Conservation (phyloP, 2,113 vertebrate genomes). For the Bagarius yarrelli region DNA sequence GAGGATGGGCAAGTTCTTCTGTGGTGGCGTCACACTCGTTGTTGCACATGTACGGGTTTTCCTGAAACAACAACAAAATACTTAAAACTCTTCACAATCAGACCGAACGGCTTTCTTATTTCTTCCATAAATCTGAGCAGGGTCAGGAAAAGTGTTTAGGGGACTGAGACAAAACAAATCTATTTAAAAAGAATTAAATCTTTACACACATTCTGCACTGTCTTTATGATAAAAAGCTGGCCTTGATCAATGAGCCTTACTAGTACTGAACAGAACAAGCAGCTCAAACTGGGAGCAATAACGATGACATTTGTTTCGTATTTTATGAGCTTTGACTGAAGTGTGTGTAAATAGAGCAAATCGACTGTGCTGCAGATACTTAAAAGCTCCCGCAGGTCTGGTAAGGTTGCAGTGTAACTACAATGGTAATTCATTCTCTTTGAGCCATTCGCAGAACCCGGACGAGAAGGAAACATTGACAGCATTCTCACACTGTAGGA, state of each 20-base stretch:
- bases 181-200: neutral
- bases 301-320: neutral
- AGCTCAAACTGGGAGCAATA: slow-evolving; percentile 22
- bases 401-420: slow-evolving; percentile 49
- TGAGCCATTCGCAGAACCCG: slow-evolving; percentile 62
- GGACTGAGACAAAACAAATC: neutral
- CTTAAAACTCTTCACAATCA: slow-evolving; percentile 38
- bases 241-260: neutral
- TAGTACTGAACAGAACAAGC: neutral
- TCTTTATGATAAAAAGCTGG: neutral
- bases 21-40: slow-evolving; percentile 95
- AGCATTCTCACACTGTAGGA: slow-evolving; percentile 61
- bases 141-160: neutral
- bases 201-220: neutral
- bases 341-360: slow-evolving; percentile 15
- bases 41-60: slow-evolving; percentile 99
- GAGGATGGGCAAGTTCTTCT: slow-evolving; percentile 92
- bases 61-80: slow-evolving; percentile 70
- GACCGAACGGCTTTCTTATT: neutral
- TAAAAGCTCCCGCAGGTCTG: slow-evolving; percentile 48
- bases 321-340: slow-evolving; percentile 31
- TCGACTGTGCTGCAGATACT: slow-evolving; percentile 5
- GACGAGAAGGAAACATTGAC: slow-evolving; percentile 63
- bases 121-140: neutral
- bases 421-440: slow-evolving; percentile 65